A percentile compares a stretch with the other conserved stretches of the same genome.
Evolutionary conservation across 1,140 invertebrate species (phyloP).

Genomic region (Nasonia giraulti): DNA sequence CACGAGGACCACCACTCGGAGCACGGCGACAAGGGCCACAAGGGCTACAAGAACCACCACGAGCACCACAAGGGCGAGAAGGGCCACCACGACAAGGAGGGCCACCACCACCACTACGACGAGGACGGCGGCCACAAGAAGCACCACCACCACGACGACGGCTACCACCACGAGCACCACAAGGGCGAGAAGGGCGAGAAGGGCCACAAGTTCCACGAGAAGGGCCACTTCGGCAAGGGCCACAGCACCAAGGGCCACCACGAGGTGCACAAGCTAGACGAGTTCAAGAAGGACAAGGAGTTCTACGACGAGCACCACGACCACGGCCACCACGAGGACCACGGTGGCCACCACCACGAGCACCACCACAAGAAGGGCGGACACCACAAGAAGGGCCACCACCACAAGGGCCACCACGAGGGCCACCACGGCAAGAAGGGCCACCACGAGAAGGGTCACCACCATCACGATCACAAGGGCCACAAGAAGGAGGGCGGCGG

Average conservation of each 20-base stretch:
- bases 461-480: conserved; percentile 71
- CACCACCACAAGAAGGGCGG: conserved; percentile 83
- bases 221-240: conserved; percentile 80
- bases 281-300: conserved; percentile 83
- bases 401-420: conserved; percentile 80
- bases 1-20: conserved; percentile 74
- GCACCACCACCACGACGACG: conserved; percentile 81
- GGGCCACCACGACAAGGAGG: conserved; percentile 80
- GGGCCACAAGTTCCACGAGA: conserved; percentile 80
- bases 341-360: conserved; percentile 84
- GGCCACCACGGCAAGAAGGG: conserved; percentile 82
- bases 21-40: conserved; percentile 76
- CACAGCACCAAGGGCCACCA: conserved; percentile 81
- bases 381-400: conserved; percentile 84
- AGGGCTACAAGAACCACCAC: conserved; percentile 77
- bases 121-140: conserved; percentile 82
- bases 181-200: conserved; percentile 79
- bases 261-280: conserved; percentile 82
- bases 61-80: conserved; percentile 80
- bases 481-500: conserved; percentile 68
- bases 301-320: conserved; percentile 89
- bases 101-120: conserved; percentile 79
- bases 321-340: conserved; percentile 86
- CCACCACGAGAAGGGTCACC: conserved; percentile 70
- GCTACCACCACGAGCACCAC: conserved; percentile 79